Base-by-base conservation (phyloP, 64 coral and sea anemone species). In the Catalaphyllia jardinei region DNA sequence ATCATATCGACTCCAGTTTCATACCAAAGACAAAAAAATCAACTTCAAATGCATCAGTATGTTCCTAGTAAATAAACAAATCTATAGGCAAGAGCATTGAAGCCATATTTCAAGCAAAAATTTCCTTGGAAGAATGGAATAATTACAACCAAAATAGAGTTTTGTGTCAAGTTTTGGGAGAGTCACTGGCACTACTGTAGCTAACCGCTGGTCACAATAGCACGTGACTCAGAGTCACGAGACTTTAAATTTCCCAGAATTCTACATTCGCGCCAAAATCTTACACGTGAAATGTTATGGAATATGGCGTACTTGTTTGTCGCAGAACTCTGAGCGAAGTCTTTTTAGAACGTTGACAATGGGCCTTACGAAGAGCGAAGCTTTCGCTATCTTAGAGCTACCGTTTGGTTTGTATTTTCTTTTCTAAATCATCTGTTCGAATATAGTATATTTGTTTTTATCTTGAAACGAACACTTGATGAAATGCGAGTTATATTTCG, bases 231-330 rank as follows among this genome's bases (percentile, higher is more conserved):
- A 27, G n/a, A 85, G 60, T 93, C 86, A 93, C 77, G 86, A 93
- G 92, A 89, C 88, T 91, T 93, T 83, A 96, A 90, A 89, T 89
- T 96, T 88, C 94, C 94, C 94, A 96, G 80, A 89, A 93, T 85
- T n/a, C 94, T 72, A 51, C 82, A 71, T 84, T 93, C 75, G 83
- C 91, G 91, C 87, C 87, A 96, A 93, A 92, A 76, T 75, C 62
- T 82, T 93, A 93, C 94, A 96, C 87, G 91, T 96, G 94, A 96
- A 96, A 57, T n/a, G 67, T 31, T 65, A 83, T 49, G 62, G 25
- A 96, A 93, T 69, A 96, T 96, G 94, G 94, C 91, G 88, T 87
- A 89, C 67, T 77, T 52, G 39, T 22, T 62, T 69, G 46, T 52
- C 16, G 60, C 83, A 73, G 60, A 74, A 82, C 69, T 79, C 80